Evolutionary conservation across 2,888 invertebrate species (phyloP), one percentile per base, ranked within the genome.

Genomic region (Thymelicus lineola): DNA sequence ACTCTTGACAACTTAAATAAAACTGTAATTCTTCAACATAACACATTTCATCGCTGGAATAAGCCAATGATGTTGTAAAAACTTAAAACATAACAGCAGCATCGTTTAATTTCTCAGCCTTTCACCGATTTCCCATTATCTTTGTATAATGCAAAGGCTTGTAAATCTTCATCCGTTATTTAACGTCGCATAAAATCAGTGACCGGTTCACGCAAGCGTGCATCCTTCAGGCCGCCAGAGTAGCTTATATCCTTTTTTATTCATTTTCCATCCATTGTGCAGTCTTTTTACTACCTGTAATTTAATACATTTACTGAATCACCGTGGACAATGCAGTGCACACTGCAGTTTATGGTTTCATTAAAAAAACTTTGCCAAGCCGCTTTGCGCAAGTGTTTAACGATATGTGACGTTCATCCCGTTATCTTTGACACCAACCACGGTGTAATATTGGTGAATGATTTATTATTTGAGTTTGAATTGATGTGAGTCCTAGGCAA

Each of bases 221-320:
- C 82, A 84, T 82, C 83, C 82, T 80, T 79, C 79, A 77, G 63
- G 75, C 76, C 71, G 75, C 74, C 73, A 72, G 77, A 70, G 62
- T 69, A 72, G 70, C 72, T 68, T 66, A 61, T 65, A 69, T 36
- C 42, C 42, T 69, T 70, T 63, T 65, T 66, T 70, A 64, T 66
- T 36, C 65, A 70, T 73, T 85, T 83, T 84, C 81, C 79, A 82
- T 80, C 83, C 83, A 86, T 85, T 83, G 83, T 86, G 82, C 79
- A 77, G 75, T 78, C 75, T 79, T 84, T 89, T 89, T 89, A 89
- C 85, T 84, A 85, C 84, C 83, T 82, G 87, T 88, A 87, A 88
- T 90, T 90, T 88, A 86, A 90, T 88, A 88, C 84, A 86, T 85
- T 86, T 83, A 86, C 83, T 82, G 83, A 86, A 86, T 85, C 82